Evolutionary conservation across 2,888 invertebrate genomes (phyloP).

Genomic region (Habrosyne pyritoides): DNA sequence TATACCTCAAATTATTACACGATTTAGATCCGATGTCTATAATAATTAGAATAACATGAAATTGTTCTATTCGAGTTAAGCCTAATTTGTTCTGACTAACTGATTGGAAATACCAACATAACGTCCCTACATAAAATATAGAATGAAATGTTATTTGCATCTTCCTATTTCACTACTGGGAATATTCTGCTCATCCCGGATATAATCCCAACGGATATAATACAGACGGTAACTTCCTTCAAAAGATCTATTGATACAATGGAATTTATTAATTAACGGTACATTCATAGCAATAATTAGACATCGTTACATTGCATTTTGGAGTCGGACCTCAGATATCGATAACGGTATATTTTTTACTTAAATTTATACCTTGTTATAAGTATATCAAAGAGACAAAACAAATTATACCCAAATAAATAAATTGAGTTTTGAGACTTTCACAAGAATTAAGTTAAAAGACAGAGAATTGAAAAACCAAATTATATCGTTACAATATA

Average conservation of each 20-base stretch:
- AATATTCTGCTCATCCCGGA: slow-evolving; percentile 2
- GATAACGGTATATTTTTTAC: slow-evolving; percentile 1
- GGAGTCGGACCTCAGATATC: slow-evolving; percentile 16
- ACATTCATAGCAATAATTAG: slow-evolving; percentile 41
- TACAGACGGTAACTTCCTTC: slow-evolving; percentile 38
- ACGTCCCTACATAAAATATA: not conserved
- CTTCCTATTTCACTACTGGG: not conserved
- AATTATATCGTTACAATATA: too few species aligned
- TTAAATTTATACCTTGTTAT: not conserved
- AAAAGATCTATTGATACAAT: slow-evolving; percentile 27
- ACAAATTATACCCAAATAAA: too few species aligned
- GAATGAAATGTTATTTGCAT: not conserved
- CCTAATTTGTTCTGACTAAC: too few species aligned
- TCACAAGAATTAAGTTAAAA: too few species aligned
- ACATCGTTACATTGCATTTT: slow-evolving; percentile 49
- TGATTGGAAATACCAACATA: not conserved
- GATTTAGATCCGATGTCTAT: too few species aligned
- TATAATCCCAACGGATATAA: slow-evolving; percentile 37
- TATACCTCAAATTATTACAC: too few species aligned
- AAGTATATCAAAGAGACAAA: not conserved
- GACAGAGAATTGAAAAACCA: too few species aligned
- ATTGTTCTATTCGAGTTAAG: too few species aligned
- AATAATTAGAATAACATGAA: too few species aligned
- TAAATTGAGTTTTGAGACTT: too few species aligned
- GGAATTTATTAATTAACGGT: slow-evolving; percentile 27